Evolutionary conservation across 2,113 vertebrate genomes (phyloP), one percentile per base, ranked within the genome.

Genomic region (Otolemur garnettii): DNA sequence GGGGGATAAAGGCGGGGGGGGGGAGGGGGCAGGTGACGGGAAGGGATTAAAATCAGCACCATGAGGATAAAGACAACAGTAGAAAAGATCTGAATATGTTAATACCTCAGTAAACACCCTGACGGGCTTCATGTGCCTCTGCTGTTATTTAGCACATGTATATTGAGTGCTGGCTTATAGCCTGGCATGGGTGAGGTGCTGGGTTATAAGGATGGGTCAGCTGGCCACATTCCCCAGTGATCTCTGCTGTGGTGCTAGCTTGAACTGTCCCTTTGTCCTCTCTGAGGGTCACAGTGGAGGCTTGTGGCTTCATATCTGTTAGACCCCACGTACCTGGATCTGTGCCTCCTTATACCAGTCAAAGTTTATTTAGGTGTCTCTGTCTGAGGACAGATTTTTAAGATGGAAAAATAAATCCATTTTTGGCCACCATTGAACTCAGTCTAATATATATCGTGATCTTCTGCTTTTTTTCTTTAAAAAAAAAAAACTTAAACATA

Each of bases 281-380:
- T 64, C 1, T 0, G 4, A 60, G 71, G 33, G 64, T 59, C 55
- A 53, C n/a, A 21, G 90, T 60, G 14, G 69, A 68, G 42, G 74
- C 35, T 0, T 87, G 93, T 17, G 96, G 91, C 55, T 95, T 81
- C 11, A 0, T 75, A n/a, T 55, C 75, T 71, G 45, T 30, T 82
- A 71, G 95, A 42, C 66, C 57, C 66, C 89, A 45, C 0, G 5
- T 77, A 33, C 90, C 55, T 78, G 83, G 77, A 85, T 84, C 87
- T 77, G 4, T 90, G 93, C 81, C 95, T 72, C 93, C 53, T 87
- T 87, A 77, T 94, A 94, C 79, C 78, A 33, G 50, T 18, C 0
- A 3, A 30, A 57, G 78, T 97, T 96, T 93, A 62, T 74, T 93
- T 90, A 91, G 93, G 91, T 80, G 18, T 95, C 87, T 96, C 77